Evolutionary conservation across 2,113 vertebrate species (phyloP), one percentile per base, ranked within the genome.

Genomic region (Bagarius yarrelli): DNA sequence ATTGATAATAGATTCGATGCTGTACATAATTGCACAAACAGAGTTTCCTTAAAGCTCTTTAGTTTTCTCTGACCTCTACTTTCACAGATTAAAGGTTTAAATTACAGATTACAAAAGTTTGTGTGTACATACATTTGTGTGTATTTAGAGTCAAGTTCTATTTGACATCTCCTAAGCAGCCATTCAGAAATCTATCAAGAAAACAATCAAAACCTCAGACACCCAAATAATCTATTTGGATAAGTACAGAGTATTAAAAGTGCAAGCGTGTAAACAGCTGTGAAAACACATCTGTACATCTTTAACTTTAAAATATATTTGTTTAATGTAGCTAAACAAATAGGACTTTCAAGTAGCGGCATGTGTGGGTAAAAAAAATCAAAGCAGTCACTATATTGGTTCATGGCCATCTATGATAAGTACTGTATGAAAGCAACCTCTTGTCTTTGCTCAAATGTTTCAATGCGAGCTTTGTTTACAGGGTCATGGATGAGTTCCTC

Each of bases 401-500:
- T n/a, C 44, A 25, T 52, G 30, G 86, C 63, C 84, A 85, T 89
- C 85, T 86, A 87, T 72, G 61, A 55, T 80, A 47, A 64, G 70
- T 86, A 85, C 86, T 87, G 74, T 87, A 82, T 76, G 87, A 74
- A 86, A 82, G 88, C 88, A 90, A 85, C 80, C 63, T 87, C 88
- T 91, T 91, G 89, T 91, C 86, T 87, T 81, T 87, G 80, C 81
- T 76, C 78, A 69, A 82, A 83, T 85, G 88, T 83, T 87, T 93
- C 90, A 93, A 90, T 92, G 85, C 85, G 81, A 87, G 87, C 89
- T 91, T 90, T 92, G 92, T 93, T 90, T 89, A 81, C 89, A 79
- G 18, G 44, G 82, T 89, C 78, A 89, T 88, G 90, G 88, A 91
- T 87, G 88, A 91, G 88, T 90, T 89, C 84, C 87, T 90, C 87